These are phyloP conservation scores for Calosoma granatense DNA, from an alignment of 1,140 invertebrate species.

Conservation along the genomic window DNA sequence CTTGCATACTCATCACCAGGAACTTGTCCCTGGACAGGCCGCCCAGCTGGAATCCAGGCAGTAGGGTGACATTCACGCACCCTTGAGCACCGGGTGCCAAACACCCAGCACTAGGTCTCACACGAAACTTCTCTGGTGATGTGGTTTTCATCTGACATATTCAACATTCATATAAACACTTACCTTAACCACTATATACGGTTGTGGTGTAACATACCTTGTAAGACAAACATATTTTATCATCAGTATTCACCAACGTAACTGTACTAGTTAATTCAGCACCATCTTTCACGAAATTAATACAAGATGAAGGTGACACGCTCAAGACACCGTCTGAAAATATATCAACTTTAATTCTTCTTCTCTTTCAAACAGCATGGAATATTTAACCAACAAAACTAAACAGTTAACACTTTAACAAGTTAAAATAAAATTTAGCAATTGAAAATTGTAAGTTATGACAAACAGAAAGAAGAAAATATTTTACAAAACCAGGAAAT, in stretches of 20 bases:
- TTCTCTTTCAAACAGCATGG: no score
- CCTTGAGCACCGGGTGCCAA: constrained; percentile 46
- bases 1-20: constrained; percentile 53
- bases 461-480: no score
- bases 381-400: constrained; percentile 7
- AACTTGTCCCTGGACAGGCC: constrained; percentile 55
- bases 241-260: constrained; percentile 53
- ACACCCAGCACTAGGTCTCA: constrained; percentile 72
- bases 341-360: no score
- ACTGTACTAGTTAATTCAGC: constrained; percentile 54
- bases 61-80: constrained; percentile 42
- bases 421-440: no score
- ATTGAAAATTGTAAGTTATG: no score
- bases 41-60: constrained; percentile 42
- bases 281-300: constrained; percentile 52
- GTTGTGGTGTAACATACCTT: constrained; percentile 60
- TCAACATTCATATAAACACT: constrained; percentile 15
- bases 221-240: constrained; percentile 54
- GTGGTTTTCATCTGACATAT: constrained; percentile 60
- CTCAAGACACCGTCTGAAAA: constrained; percentile 38
- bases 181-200: no score
- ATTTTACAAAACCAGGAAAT: no score
- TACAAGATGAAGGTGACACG: constrained; percentile 46
- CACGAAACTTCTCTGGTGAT: constrained; percentile 80
- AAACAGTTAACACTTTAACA: constrained; percentile 10